A percentile compares a stretch with the other conserved stretches of the same genome.
Conservation (phyloP, 2,113 vertebrate species). For the Paralichthys olivaceus region DNA sequence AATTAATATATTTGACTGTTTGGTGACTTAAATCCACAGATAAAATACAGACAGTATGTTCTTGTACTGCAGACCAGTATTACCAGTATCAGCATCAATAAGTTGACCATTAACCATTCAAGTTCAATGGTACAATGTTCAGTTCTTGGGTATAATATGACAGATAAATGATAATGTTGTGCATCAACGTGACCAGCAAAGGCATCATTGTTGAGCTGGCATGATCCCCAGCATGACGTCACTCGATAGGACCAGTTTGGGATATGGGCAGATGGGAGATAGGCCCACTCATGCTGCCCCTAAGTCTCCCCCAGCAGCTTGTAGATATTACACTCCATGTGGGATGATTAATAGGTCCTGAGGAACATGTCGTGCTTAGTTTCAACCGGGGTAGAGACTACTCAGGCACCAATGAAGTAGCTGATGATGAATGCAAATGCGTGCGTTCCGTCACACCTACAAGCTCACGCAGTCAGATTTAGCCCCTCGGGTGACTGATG, state of each 20-base stretch:
- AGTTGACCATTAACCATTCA: neutral
- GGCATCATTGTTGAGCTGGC: neutral
- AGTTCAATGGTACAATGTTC: too few species aligned
- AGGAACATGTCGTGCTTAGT: slow-evolving; percentile 39
- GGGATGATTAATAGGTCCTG: slow-evolving; percentile 64
- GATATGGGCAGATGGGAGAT: slow-evolving; percentile 69
- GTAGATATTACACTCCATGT: slow-evolving; percentile 50
- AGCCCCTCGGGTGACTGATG: slow-evolving; percentile 26
- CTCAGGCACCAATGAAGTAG: slow-evolving; percentile 24
- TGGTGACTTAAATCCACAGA: too few species aligned
- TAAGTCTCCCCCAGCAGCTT: slow-evolving; percentile 62
- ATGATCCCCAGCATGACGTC: neutral
- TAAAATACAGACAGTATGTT: too few species aligned
- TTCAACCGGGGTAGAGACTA: slow-evolving; percentile 21
- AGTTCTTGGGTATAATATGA: too few species aligned
- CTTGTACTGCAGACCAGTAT: too few species aligned
- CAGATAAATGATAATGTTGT: too few species aligned
- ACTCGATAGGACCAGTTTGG: slow-evolving; percentile 17
- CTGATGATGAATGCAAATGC: slow-evolving; percentile 38
- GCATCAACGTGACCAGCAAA: too few species aligned
- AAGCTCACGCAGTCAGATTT: slow-evolving; percentile 4
- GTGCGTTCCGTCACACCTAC: neutral
- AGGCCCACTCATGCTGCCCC: slow-evolving; percentile 53
- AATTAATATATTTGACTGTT: too few species aligned
- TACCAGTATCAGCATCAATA: too few species aligned